Base-by-base conservation (phyloP, 1,140 invertebrate species). In the Drosophila kanapiae region DNA sequence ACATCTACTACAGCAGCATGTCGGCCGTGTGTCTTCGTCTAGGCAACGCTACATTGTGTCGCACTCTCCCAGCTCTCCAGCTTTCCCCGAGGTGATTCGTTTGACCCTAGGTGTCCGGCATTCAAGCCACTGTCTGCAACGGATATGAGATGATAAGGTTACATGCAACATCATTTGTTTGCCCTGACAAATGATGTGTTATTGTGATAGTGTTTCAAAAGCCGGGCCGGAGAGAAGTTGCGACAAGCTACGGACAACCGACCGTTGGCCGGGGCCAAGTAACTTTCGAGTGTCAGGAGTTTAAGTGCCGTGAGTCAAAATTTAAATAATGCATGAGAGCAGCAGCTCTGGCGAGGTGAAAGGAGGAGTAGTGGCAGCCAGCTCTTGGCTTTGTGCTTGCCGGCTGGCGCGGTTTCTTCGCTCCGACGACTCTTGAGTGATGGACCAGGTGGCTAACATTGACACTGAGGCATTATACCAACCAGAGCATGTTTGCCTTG, bases 151-250 rank as follows among this genome's bases (percentile, higher is more conserved):
- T 90, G 85, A 90, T 90, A 90, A 90, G 85, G 86, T 90, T 90
- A 85, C 81, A 85, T 90, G 86, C 86, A 90, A 90, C 85, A 85
- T 90, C 85, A 85, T 90, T 90, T 90, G 85, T 90, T 87, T 86
- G 78, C 85, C 49, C 71, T 85, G 85, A 90, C 85, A 90, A 90
- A 90, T 90, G 85, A 88, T 88, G 81, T 83, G 84, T 78, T 88
- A 84, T 88, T 88, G 85, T 90, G 85, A 90, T 90, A 84, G 68
- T 84, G 80, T 75, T 82, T 58, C 65, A 51, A 78, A 61, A 67
- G 69, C 64, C 37, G 49, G 37, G 29, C 11, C 23, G 5, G 23
- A 16, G 23, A 40, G 42, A 47, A 38, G 51, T 11, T 18, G 40
- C 18, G 38, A 23, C 35, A 38, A 38, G 33, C 53, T 29, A 51